These are phyloP conservation scores for Trachemys scripta DNA, from an alignment of 2,113 vertebrate genomes.

Conservation along the genomic window DNA sequence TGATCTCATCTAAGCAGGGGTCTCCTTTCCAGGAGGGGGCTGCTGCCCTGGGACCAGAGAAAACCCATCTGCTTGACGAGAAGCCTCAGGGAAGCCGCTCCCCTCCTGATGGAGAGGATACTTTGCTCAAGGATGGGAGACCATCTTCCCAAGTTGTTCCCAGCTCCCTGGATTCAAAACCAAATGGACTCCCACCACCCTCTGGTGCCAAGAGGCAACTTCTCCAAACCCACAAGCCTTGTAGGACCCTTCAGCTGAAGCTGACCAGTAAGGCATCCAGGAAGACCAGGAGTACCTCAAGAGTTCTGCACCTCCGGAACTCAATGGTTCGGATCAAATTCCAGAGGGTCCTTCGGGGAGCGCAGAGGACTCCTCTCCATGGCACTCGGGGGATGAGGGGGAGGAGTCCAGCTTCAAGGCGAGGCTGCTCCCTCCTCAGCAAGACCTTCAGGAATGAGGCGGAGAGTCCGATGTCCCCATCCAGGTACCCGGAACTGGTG, in stretches of 20 bases:
- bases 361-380: background rate
- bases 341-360: conserved; percentile 67
- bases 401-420: background rate
- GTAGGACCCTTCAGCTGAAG: background rate
- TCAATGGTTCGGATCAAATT: conserved; percentile 78
- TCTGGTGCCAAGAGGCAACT: background rate
- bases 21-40: background rate
- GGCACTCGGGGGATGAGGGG: background rate
- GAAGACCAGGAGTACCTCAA: conserved; percentile 55
- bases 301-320: conserved; percentile 43
- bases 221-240: background rate
- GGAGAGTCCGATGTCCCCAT: conserved; percentile 28
- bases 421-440: background rate
- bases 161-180: conserved; percentile 75
- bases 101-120: background rate
- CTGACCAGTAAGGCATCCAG: background rate
- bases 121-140: background rate
- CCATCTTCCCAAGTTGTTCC: conserved; percentile 44
- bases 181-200: conserved; percentile 67
- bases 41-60: accelerated
- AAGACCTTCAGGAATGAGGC: conserved; percentile 47
- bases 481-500: conserved; percentile 83
- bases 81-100: background rate
- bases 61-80: background rate
- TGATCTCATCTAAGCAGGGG: accelerated